Evolutionary conservation across 2,797 vertebrate genomes (phyloP).

Genomic region (Zalophus californianus): DNA sequence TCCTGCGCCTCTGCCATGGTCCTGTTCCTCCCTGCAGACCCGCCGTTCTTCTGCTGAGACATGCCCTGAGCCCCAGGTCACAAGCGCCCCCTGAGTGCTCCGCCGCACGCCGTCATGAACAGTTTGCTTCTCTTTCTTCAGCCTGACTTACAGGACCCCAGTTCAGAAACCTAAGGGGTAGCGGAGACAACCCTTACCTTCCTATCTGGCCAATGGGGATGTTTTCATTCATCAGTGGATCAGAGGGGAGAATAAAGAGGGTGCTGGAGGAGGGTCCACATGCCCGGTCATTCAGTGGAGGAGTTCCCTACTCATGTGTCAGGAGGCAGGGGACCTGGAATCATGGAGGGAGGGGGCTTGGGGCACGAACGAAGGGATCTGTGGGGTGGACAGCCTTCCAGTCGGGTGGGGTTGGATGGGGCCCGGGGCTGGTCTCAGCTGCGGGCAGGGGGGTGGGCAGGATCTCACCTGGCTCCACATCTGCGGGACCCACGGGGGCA

Average conservation of each 20-base stretch:
- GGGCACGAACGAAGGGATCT: neutral
- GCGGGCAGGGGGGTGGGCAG: no score
- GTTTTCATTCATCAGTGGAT: neutral
- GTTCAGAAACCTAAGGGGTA: neutral
- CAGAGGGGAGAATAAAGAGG: neutral
- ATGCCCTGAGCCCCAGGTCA: neutral
- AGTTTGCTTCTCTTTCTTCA: neutral
- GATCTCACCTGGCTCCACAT: no score
- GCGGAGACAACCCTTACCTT: neutral
- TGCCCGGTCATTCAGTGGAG: no score
- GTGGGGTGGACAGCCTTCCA: neutral
- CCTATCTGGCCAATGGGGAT: neutral
- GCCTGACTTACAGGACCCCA: neutral
- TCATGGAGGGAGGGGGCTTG: neutral
- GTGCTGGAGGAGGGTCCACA: neutral
- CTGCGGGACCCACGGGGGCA: fast-evolving
- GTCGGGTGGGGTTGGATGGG: neutral
- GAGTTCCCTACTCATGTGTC: neutral
- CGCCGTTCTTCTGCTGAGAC: neutral
- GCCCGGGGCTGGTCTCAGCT: neutral
- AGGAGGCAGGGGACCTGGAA: neutral
- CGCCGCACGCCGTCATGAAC: fast-evolving
- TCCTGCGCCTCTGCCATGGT: no score
- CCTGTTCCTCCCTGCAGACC: neutral
- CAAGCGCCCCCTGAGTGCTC: neutral